Percentiles rank a stretch among this genome's conserved stretches.
Conservation (phyloP, 2,113 vertebrate genomes). For the Oenanthe melanoleuca region DNA sequence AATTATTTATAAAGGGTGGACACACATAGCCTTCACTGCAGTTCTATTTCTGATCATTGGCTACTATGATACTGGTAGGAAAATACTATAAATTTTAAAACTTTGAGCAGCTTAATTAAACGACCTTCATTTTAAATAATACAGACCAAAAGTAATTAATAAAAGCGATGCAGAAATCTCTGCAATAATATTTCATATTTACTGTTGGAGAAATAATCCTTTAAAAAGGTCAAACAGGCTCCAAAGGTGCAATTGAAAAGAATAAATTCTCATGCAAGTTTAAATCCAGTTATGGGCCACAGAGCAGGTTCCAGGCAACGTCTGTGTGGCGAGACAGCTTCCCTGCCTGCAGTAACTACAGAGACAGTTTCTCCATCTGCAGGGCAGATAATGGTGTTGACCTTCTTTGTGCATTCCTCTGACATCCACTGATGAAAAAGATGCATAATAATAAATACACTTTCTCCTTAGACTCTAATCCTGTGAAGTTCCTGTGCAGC, state of each 20-base stretch:
- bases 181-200: constrained; percentile 42
- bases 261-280: constrained; percentile 57
- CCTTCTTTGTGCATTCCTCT: constrained; percentile 31
- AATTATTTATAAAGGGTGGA: background rate
- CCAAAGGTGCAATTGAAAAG: constrained; percentile 39
- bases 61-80: background rate
- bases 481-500: background rate
- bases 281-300: constrained; percentile 28
- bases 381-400: constrained; percentile 43
- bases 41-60: background rate
- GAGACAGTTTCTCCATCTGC: constrained; percentile 44
- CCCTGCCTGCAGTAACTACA: background rate
- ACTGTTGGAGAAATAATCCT: constrained; percentile 42
- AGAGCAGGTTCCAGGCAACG: background rate
- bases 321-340: constrained; percentile 20
- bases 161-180: background rate
- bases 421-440: constrained; percentile 40
- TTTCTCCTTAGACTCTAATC: background rate
- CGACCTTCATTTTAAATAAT: background rate
- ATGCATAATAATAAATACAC: background rate
- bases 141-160: constrained; percentile 34
- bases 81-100: constrained; percentile 22
- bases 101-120: constrained; percentile 9
- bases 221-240: constrained; percentile 50
- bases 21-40: background rate